Conservation (phyloP, 2,797 vertebrate species). For the Peromyscus attwateri region DNA sequence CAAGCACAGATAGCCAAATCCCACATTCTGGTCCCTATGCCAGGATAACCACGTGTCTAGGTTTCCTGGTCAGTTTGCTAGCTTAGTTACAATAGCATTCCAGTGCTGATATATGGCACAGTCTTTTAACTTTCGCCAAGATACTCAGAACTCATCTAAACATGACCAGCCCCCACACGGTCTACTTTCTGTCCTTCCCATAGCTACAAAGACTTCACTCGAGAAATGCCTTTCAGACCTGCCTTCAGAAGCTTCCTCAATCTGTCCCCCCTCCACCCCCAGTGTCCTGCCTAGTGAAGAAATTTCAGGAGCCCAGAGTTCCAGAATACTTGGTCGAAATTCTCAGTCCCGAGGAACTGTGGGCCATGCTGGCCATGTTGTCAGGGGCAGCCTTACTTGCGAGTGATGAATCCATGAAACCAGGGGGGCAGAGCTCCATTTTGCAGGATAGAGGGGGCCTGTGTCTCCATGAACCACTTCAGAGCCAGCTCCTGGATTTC, state of each 20-base stretch:
- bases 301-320: neutral
- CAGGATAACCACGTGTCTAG: neutral
- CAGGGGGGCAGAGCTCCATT: conserved; percentile 91
- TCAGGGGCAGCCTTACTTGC: conserved; percentile 89
- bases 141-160: neutral
- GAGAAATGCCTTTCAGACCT: accelerated
- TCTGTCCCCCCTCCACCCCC: neutral
- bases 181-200: neutral
- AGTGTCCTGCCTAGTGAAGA: neutral
- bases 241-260: neutral
- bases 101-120: neutral
- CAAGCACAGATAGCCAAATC: too few species aligned
- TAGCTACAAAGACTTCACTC: neutral
- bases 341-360: neutral
- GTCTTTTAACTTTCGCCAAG: neutral
- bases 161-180: accelerated
- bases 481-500: conserved; percentile 88
- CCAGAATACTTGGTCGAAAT: neutral
- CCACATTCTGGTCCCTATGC: neutral
- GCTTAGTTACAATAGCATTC: neutral
- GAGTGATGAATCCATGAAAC: conserved; percentile 93
- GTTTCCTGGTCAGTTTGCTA: neutral
- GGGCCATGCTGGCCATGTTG: accelerated
- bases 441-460: conserved; percentile 89
- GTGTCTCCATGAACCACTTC: conserved; percentile 92